Conservation (phyloP, 2,113 vertebrate genomes). For the Callopanchax toddi region DNA sequence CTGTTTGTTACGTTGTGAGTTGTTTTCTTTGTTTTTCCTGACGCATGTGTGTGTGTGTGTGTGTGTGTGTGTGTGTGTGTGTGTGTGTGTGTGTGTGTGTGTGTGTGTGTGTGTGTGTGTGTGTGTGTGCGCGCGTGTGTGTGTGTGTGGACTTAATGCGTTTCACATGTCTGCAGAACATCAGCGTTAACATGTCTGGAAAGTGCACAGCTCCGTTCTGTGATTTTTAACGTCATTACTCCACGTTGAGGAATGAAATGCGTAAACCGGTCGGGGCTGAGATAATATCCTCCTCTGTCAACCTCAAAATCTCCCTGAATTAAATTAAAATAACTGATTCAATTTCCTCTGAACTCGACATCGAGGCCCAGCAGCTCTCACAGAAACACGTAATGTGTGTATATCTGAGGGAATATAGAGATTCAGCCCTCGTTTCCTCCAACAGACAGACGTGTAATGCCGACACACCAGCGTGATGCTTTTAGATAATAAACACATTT, state of each 20-base stretch:
- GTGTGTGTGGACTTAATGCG: constrained; percentile 28
- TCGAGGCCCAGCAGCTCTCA: constrained; percentile 29
- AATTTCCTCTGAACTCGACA: constrained; percentile 66
- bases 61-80: too few relatives aligned
- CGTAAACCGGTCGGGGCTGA: constrained; percentile 37
- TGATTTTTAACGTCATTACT: constrained; percentile 58
- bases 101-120: too few relatives aligned
- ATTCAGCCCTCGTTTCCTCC: constrained; percentile 11
- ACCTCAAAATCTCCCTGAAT: constrained; percentile 58
- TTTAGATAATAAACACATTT: not conserved
- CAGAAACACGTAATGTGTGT: constrained; percentile 34
- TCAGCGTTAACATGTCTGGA: constrained; percentile 40
- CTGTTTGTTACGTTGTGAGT: not conserved
- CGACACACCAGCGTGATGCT: not conserved
- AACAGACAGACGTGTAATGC: not conserved
- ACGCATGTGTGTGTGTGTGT: not conserved
- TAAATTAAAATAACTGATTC: constrained; percentile 70
- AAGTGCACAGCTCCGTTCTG: constrained; percentile 36
- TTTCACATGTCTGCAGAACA: constrained; percentile 56
- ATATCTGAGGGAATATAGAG: constrained; percentile 23
- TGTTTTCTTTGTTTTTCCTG: constrained; percentile 8
- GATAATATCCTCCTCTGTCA: constrained; percentile 71
- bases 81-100: too few relatives aligned
- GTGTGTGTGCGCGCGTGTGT: not conserved
- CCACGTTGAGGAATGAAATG: constrained; percentile 57